Conservation (phyloP, 92 coral and sea anemone species). For the Siderastrea siderea region DNA sequence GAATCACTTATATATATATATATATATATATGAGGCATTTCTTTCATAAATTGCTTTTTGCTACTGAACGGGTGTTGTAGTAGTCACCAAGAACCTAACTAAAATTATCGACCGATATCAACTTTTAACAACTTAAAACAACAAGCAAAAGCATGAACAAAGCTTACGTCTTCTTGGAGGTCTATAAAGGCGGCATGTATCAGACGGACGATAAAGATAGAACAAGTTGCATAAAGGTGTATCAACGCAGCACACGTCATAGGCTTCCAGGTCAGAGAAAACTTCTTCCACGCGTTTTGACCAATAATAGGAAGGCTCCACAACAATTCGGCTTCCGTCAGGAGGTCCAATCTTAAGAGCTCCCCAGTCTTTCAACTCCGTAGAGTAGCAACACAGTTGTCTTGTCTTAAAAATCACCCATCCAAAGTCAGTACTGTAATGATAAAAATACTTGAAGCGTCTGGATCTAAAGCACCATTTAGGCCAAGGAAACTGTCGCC, state of each 20-base stretch:
- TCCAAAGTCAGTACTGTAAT: not conserved
- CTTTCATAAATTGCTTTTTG: too few species aligned
- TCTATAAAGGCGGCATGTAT: slow-evolving; percentile 27
- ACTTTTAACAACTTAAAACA: too few species aligned
- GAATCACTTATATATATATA: too few species aligned
- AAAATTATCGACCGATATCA: too few species aligned
- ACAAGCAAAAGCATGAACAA: not conserved
- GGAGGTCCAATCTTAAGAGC: slow-evolving; percentile 53
- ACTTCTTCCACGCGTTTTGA: not conserved
- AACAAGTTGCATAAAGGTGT: slow-evolving; percentile 43
- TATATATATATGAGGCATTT: too few species aligned
- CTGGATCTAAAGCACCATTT: slow-evolving; percentile 23
- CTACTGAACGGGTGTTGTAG: too few species aligned
- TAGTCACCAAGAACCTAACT: too few species aligned
- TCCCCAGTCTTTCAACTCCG: slow-evolving; percentile 26
- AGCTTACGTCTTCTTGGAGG: slow-evolving; percentile 34
- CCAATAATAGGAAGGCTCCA: not conserved
- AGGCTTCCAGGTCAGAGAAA: slow-evolving; percentile 64
- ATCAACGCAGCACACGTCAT: slow-evolving; percentile 60
- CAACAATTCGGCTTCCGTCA: slow-evolving; percentile 37
- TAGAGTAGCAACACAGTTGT: slow-evolving; percentile 66
- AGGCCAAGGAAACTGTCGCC: slow-evolving; percentile 21
- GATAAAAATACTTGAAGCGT: not conserved
- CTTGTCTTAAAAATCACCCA: not conserved
- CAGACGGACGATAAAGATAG: slow-evolving; percentile 64